Evolutionary conservation across 23 tunicate species (phyloP), one percentile per base, ranked within the genome.

Genomic region (Phallusia fumigata): DNA sequence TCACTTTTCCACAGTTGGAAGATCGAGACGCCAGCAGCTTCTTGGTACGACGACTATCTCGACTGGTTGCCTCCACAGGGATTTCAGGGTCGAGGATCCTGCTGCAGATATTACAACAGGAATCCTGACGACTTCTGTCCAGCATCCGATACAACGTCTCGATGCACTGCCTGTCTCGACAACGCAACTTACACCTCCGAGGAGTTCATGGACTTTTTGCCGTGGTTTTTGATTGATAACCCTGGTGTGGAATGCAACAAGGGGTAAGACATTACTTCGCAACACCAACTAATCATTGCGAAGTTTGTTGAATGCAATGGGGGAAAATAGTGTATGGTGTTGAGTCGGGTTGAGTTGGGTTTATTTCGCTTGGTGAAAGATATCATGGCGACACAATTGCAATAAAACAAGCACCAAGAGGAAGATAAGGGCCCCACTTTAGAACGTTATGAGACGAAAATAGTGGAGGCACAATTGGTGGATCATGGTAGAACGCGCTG

Each of bases 21-120:
- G 64, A 86, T 97, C 24, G 99, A 86, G 79, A 92, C 95, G 19
- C 97, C 97, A 8, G 95, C 99, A 18, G 84, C 97, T 0, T 88
- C 97, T 51, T 97, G 99, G 99, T 94, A 88, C 78, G 99, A 97
- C 84, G 99, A 97, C 73, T 97, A 97, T 65, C 73, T 75, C 1
- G 99, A 97, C 73, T 97, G 99, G 99, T 35, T 97, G 75, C 50
- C 79, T 31, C 93, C 84, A 30, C 44, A 50, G 31, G 88, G 88
- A 30, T 8, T 84, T 18, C 31, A 44, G 19, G 85, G 85, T 18
- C 81, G 77, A 36, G 22, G 31, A n/a, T 92, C 97, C 0, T 94
- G 98, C 73, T 94, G 98, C 65, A 65, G 91, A 47, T 85, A 89
- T 52, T 35, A 51, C 0, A 16, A 26, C 3, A 52, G 36, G 47